Conservation (phyloP, 2,888 invertebrate genomes). For the Cataglyphis albicans region DNA sequence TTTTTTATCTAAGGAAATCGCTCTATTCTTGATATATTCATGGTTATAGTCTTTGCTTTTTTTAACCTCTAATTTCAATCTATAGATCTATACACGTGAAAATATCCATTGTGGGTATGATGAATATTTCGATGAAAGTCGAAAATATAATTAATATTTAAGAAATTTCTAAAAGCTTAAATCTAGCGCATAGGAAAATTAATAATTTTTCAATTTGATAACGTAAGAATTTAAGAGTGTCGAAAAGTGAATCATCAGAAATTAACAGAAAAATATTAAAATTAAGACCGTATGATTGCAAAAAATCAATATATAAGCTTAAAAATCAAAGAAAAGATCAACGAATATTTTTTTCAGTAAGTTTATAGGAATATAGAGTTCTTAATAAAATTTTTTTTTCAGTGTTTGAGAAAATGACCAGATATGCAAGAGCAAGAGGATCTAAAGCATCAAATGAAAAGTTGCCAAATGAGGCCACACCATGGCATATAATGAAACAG, state of each 20-base stretch:
- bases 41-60: neutral
- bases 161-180: neutral
- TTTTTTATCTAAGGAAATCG: too few species aligned
- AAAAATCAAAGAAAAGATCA: neutral
- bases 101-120: neutral
- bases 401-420: slow-evolving; percentile 87
- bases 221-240: neutral
- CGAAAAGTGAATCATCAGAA: neutral
- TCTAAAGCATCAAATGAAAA: slow-evolving; percentile 92
- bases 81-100: neutral
- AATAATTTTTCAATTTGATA: neutral
- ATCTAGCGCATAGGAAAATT: neutral
- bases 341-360: neutral
- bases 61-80: neutral
- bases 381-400: neutral
- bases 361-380: neutral
- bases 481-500: slow-evolving; percentile 91
- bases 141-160: neutral
- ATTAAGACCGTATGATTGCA: neutral
- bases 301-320: neutral
- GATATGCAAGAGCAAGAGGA: slow-evolving; percentile 91
- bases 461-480: slow-evolving; percentile 90
- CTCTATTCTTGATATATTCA: too few species aligned
- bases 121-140: neutral
- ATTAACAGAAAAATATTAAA: neutral